These are phyloP conservation scores for Labrus mixtus DNA, from an alignment of 2,113 vertebrate genomes.

Conservation along the genomic window DNA sequence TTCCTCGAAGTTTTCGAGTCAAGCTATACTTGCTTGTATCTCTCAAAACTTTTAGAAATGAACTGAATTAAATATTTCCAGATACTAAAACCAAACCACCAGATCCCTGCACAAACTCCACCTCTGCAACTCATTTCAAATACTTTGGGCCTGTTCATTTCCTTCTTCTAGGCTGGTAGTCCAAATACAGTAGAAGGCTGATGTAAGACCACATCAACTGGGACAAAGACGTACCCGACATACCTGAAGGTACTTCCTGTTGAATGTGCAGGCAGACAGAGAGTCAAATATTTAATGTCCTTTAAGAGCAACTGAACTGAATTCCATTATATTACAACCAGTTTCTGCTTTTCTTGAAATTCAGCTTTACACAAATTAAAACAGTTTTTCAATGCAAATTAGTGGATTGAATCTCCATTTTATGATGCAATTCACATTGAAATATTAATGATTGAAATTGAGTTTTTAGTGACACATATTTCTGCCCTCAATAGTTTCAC, in stretches of 20 bases:
- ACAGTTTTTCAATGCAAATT: too few species aligned
- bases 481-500: slow-evolving; percentile 11
- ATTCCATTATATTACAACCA: background rate
- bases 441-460: background rate
- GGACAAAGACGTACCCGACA: too few species aligned
- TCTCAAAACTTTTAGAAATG: too few species aligned
- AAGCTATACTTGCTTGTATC: background rate
- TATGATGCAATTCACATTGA: background rate
- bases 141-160: too few species aligned
- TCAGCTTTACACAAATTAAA: background rate
- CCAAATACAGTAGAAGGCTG: too few species aligned
- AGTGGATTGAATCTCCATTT: background rate
- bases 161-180: too few species aligned
- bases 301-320: background rate
- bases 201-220: too few species aligned
- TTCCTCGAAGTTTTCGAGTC: slow-evolving; percentile 2
- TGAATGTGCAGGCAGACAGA: background rate
- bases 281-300: background rate
- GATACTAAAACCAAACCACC: too few species aligned
- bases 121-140: too few species aligned
- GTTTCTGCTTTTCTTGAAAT: background rate
- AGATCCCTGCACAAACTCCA: too few species aligned
- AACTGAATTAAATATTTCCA: too few species aligned
- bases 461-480: background rate
- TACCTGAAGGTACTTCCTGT: too few species aligned